Conservation (phyloP, 2,797 vertebrate genomes). For the Arrhamphus sclerolepis region DNA sequence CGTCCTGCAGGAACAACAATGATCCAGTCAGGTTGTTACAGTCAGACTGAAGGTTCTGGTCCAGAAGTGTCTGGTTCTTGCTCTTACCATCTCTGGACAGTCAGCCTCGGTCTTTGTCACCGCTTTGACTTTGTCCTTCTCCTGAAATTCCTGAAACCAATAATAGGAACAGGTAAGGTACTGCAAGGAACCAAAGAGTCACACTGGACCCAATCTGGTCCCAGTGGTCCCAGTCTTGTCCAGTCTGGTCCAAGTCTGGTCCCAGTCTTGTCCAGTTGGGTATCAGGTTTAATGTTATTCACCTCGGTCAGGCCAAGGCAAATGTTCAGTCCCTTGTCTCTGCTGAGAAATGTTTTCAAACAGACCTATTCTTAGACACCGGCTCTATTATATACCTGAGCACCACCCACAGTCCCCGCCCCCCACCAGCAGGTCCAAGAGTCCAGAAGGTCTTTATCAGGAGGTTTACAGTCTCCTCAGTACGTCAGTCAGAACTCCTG, state of each 20-base stretch:
- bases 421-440: constrained; percentile 52
- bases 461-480: constrained; percentile 31
- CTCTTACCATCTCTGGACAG: constrained; percentile 77
- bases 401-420: constrained; percentile 49
- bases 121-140: constrained; percentile 56
- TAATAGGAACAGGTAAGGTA: constrained; percentile 4
- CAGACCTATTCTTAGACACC: constrained; percentile 74
- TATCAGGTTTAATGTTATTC: constrained; percentile 9
- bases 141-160: constrained; percentile 68
- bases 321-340: constrained; percentile 3
- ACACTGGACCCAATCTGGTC: too few relatives aligned
- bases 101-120: constrained; percentile 48
- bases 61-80: not conserved
- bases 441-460: constrained; percentile 60
- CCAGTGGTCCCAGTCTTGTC: not conserved
- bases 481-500: not conserved
- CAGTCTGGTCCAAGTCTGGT: not conserved
- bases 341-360: constrained; percentile 12
- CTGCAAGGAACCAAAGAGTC: too few relatives aligned
- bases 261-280: not conserved
- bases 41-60: not conserved
- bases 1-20: constrained; percentile 78
- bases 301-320: not conserved
- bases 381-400: constrained; percentile 69
- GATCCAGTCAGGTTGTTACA: not conserved